phyloP scores from a whole-genome alignment of 2,888 invertebrate genomes.

The Dendrolimus houi region DNA sequence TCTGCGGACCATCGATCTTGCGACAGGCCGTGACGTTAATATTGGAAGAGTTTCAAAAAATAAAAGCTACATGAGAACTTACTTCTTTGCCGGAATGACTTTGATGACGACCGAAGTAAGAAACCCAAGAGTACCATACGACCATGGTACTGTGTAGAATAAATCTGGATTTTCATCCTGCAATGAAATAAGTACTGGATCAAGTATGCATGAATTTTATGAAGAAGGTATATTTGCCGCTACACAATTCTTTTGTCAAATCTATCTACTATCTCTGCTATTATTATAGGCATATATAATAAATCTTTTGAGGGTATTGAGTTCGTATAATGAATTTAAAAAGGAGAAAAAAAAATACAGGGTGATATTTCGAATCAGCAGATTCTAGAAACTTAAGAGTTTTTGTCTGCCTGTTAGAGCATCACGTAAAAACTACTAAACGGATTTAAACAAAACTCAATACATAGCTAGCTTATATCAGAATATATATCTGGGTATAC shows the following conservation, averaged over 20 bases:
- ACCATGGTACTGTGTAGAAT: slow-evolving; percentile 89
- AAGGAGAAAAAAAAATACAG: no score
- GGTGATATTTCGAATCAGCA: no score
- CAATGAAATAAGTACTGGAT: slow-evolving; percentile 11
- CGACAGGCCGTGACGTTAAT: not conserved
- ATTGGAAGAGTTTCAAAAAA: not conserved
- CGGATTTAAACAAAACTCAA: no score
- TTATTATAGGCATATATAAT: not conserved
- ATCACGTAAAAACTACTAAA: no score
- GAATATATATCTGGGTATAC: no score
- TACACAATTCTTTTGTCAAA: not conserved
- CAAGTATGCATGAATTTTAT: slow-evolving; percentile 55
- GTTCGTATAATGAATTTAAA: no score
- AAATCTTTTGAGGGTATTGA: not conserved
- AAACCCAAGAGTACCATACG: slow-evolving; percentile 90
- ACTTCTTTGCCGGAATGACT: slow-evolving; percentile 84
- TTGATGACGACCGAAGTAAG: slow-evolving; percentile 84
- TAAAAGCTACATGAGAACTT: slow-evolving; percentile 16
- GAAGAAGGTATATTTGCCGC: not conserved
- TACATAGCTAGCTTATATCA: no score
- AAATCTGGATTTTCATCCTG: slow-evolving; percentile 83
- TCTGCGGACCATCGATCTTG: no score
- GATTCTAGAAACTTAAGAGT: no score
- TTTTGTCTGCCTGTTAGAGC: no score
- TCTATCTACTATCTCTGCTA: not conserved